phyloP scores from a whole-genome alignment of 2,797 vertebrate species.

The Eptatretus atami region DNA sequence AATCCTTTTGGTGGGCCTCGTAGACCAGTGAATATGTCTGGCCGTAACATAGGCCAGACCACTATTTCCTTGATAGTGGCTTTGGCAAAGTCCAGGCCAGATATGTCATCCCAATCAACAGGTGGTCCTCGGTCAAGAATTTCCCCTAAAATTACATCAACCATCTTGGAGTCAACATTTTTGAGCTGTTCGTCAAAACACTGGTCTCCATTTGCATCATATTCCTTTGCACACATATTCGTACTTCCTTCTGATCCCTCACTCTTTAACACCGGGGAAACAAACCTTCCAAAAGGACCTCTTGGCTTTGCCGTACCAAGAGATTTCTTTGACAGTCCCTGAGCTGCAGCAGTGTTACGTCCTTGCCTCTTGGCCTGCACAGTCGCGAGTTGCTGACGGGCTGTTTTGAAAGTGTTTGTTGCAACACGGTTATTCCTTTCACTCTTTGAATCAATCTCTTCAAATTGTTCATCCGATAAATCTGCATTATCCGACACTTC shows the following conservation, averaged over 20 bases:
- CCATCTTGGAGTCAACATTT: slow-evolving; percentile 67
- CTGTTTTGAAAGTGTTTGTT: slow-evolving; percentile 30
- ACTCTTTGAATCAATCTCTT: slow-evolving; percentile 10
- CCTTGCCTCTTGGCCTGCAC: slow-evolving; percentile 46
- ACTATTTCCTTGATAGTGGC: slow-evolving; percentile 83
- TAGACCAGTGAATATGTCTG: slow-evolving; percentile 73
- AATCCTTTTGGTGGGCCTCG: slow-evolving; percentile 80
- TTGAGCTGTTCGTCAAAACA: slow-evolving; percentile 42
- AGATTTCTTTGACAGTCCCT: slow-evolving; percentile 36
- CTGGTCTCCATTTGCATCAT: slow-evolving; percentile 8
- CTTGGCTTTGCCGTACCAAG: slow-evolving; percentile 51
- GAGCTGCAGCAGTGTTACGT: slow-evolving; percentile 10
- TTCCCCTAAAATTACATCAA: slow-evolving; percentile 78
- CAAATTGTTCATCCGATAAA: no score
- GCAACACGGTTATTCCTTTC: slow-evolving; percentile 12
- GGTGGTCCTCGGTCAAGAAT: slow-evolving; percentile 80
- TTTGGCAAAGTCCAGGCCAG: slow-evolving; percentile 79
- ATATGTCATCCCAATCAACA: slow-evolving; percentile 67
- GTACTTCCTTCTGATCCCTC: slow-evolving; percentile 19
- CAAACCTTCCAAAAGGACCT: slow-evolving; percentile 43
- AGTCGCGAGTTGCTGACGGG: slow-evolving; percentile 40
- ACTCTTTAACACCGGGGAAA: slow-evolving; percentile 42
- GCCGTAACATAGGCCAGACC: slow-evolving; percentile 87
- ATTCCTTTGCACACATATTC: slow-evolving; percentile 11
- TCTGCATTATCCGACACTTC: no score